Evolutionary conservation across 2,797 vertebrate genomes (phyloP), one percentile per base, ranked within the genome.

Genomic region (Novumbra hubbsi): DNA sequence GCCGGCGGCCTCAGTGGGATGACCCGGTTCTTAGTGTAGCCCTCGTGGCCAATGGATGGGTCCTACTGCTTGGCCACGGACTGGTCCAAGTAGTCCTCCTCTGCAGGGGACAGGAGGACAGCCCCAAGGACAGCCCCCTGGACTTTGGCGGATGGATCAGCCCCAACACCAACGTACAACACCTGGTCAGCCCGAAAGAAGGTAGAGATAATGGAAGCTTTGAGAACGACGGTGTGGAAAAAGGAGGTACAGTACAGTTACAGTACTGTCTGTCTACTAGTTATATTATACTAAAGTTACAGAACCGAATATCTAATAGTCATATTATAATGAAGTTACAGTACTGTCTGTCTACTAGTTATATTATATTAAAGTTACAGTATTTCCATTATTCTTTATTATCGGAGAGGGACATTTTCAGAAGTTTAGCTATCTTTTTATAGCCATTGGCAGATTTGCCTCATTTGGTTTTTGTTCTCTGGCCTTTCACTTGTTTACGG

Each of bases 1-100:
- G 1, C 0, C 85, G 5, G 0, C 14, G 0, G 60, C 83, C 92
- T 0, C 0, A 0, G 0, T 98, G 97, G 97, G 95, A 98, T 0
- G 96, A 98, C 83, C 95, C 96, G 0, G 89, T 95, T 2, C 76
- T 97, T 48, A 83, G 93, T 77, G 87, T 96, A 4, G 94, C 94
- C 24, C 78, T 98, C 86, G 95, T 96, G 49, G 81, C 91, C 77
- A 98, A 95, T 1, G 97, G 95, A 48, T 97, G 96, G 96, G 89
- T 95, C 72, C 88, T 99, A 64, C 90, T 99, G 71, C 81, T 95
- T 62, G 89, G 93, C 5, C 95, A 96, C 27, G 88, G 94, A 0
- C 12, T 95, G 19, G 92, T 94, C 0, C 96, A 97, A 88, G 88
- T 95, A 17, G 89, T 84, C 57, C 90, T 93, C 81, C 90, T 97